Evolutionary conservation across 2,888 invertebrate species (phyloP).

Genomic region (Chaetoderma sp.): DNA sequence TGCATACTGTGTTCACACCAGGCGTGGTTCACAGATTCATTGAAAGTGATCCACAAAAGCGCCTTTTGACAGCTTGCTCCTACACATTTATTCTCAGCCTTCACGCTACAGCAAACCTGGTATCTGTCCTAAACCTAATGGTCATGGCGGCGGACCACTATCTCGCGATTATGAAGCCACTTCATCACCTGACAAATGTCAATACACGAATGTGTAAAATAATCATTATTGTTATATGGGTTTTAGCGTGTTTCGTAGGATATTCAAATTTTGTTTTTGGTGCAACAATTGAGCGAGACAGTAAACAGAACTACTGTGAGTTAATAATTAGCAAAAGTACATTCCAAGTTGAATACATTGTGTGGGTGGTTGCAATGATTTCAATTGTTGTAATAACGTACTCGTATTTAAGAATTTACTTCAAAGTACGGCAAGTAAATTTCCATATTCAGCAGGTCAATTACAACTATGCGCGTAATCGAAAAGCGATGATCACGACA

Average conservation of each 20-base stretch:
- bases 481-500: constrained; percentile 55
- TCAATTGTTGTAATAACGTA: constrained; percentile 47
- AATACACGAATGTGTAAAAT: constrained; percentile 37
- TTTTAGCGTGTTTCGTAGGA: constrained; percentile 42
- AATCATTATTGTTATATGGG: constrained; percentile 46
- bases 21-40: constrained; percentile 11
- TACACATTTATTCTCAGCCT: constrained; percentile 47
- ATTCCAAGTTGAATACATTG: constrained; percentile 54
- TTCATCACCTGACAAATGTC: constrained; percentile 43
- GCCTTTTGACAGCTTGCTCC: constrained; percentile 44
- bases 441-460: constrained; percentile 25
- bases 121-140: constrained; percentile 49
- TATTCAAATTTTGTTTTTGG: constrained; percentile 39
- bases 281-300: constrained; percentile 20
- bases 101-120: constrained; percentile 49
- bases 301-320: constrained; percentile 51
- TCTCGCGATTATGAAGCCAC: constrained; percentile 50
- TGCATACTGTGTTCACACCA: constrained; percentile 48
- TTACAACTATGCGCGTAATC: constrained; percentile 44
- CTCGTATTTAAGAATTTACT: constrained; percentile 52
- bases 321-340: constrained; percentile 41
- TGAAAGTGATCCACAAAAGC: constrained; percentile 28
- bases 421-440: constrained; percentile 42
- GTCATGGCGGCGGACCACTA: constrained; percentile 58
- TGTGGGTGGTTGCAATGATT: constrained; percentile 46